These are phyloP conservation scores for Meloidogyne chitwoodi DNA, from an alignment of 1,140 invertebrate species.

Conservation along the genomic window DNA sequence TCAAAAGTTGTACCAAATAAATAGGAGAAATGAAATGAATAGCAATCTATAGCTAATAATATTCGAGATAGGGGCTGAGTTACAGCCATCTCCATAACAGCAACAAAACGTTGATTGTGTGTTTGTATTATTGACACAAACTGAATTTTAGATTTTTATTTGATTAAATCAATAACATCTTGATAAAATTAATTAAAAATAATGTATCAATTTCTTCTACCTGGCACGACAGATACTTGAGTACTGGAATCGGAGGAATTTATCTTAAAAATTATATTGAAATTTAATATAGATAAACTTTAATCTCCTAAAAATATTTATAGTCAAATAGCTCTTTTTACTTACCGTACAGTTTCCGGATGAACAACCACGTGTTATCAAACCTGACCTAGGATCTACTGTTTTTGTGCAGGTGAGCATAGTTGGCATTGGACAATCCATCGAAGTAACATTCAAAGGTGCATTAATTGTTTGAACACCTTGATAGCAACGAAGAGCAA, in stretches of 20 bases:
- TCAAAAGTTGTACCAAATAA: too few species aligned
- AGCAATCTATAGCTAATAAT: not conserved
- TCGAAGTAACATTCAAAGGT: not conserved
- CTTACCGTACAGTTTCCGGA: constrained; percentile 8
- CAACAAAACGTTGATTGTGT: constrained; percentile 14
- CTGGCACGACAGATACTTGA: not conserved
- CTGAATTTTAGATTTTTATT: not conserved
- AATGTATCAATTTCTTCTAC: not conserved
- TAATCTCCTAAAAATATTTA: too few species aligned
- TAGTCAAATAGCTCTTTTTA: not conserved
- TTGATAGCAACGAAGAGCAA: constrained; percentile 6
- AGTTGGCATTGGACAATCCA: not conserved
- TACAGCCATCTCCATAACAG: constrained; percentile 14
- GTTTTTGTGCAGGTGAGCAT: constrained; percentile 7
- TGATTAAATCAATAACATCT: not conserved
- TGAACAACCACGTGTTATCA: constrained; percentile 4
- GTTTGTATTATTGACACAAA: constrained; percentile 6
- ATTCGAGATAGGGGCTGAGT: not conserved
- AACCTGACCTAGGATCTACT: not conserved
- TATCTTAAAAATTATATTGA: not conserved
- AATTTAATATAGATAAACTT: too few species aligned
- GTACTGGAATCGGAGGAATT: not conserved
- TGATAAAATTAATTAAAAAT: not conserved
- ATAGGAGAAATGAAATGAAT: not conserved
- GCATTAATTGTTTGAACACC: not conserved